Base-by-base conservation (phyloP, 2,797 vertebrate genomes). In the Cossypha caffra region DNA sequence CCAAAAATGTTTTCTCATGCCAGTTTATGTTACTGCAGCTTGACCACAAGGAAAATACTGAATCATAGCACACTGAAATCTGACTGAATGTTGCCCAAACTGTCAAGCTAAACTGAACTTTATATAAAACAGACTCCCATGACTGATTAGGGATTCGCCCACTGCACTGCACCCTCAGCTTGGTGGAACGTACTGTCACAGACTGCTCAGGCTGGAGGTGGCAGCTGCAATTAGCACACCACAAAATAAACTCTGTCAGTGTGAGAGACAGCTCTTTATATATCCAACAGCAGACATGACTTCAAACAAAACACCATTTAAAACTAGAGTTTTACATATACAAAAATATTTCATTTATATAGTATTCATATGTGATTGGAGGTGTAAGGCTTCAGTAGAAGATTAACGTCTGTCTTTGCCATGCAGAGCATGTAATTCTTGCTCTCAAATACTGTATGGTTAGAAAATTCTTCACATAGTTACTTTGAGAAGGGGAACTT, bases 321-420 rank as follows among this genome's bases (percentile, higher is more conserved):
- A 73, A 93, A 86, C 51, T 26, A 62, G 68, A 84, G 40, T 51
- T 84, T 58, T 83, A 72, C 85, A 78, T 57, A 78, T 96, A 95
- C 58, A 96, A 97, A 97, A 97, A 94, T 95, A 96, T n/a, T 96
- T 91, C 51, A 75, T 95, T 91, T 96, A 86, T 93, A 52, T 57
- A 69, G 54, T 35, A 37, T 81, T 85, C 47, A 10, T 52, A 50
- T 5, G 50, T 6, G 6, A 43, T 1, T 45, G 64, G 31, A 68
- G 40, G 33, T 85, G 48, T 42, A 37, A 90, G 40, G 31, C 72
- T 77, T 83, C 66, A 48, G 21, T 74, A 59, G 29, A 89, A 76
- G 59, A 87, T 31, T 57, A 82, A 13, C 4, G 33, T 75, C 55
- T 85, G 35, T 68, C 73, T 79, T 63, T 79, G 42, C 47, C 40